phyloP scores from a whole-genome alignment of 2,888 invertebrate genomes.

The Himalopsyche tibetana region DNA sequence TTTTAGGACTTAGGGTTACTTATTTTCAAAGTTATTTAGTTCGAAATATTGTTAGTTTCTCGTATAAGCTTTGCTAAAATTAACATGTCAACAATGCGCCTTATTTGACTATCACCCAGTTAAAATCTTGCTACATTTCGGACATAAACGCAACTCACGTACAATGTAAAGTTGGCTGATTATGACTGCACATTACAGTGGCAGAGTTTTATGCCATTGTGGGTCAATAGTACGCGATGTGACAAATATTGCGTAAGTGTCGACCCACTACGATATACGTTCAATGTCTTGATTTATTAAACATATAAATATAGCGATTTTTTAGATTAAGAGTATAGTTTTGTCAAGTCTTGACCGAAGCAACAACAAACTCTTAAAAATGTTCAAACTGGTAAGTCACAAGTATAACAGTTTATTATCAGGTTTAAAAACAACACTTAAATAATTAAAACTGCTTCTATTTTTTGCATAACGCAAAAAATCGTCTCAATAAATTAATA shows the following conservation, averaged over 20 bases:
- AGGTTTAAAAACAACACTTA: too few relatives aligned
- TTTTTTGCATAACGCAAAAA: too few relatives aligned
- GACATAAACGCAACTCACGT: not conserved
- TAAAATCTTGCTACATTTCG: not conserved
- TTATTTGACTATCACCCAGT: too few relatives aligned
- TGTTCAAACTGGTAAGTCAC: conserved; percentile 67
- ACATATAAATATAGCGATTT: conserved; percentile 50
- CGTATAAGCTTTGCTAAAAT: too few relatives aligned
- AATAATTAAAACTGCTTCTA: too few relatives aligned
- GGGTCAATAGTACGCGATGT: conserved; percentile 27
- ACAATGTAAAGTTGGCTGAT: not conserved
- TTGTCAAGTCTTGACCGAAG: conserved; percentile 45
- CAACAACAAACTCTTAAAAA: conserved; percentile 61
- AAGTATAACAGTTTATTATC: too few relatives aligned
- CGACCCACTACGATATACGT: not conserved
- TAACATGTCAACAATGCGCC: too few relatives aligned
- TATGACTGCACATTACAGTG: not conserved
- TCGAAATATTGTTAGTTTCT: too few relatives aligned
- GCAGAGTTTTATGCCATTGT: conserved; percentile 4
- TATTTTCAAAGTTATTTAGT: too few relatives aligned
- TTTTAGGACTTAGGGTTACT: too few relatives aligned
- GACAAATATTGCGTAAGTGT: conserved; percentile 13
- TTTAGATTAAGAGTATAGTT: conserved; percentile 41
- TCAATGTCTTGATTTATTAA: conserved; percentile 38
- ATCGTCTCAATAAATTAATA: too few relatives aligned